Evolutionary conservation across 2,888 invertebrate genomes (phyloP), one percentile per base, ranked within the genome.

Genomic region (Erebia aethiops): DNA sequence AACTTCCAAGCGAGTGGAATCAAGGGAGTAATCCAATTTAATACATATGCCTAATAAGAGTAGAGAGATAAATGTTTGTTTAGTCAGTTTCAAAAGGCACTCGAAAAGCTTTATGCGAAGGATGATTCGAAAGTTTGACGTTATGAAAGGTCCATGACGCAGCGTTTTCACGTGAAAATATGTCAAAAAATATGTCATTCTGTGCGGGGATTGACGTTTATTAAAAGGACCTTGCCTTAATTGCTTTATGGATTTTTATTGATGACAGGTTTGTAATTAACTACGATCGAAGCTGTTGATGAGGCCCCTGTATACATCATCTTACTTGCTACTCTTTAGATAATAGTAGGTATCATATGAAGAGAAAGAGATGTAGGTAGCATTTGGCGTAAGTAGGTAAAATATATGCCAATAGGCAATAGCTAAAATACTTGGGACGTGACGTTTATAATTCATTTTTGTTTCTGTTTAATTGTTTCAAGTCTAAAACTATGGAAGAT

Each of bases 91-190:
- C 64, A 35, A 54, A 64, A 54, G 52, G 64, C 54, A 54, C 52
- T 64, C 52, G 35, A 64, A 63, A 54, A 64, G 64, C 64, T 52
- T 35, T n/a, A 52, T 52, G 26, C 16, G 5, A 14, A 14, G 51
- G 51, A 63, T 63, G 63, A 63, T 49, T 51, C 35, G 10, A 63
- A 63, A 63, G 63, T 43, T 61, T 61, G 43, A 61, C 43, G 61
- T 64, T 54, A 64, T 64, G 54, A 64, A 64, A 64, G 54, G 64
- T 64, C 52, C 11, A 18, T 64, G 64, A 64, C 64, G 54, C 35
- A 64, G 64, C 64, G 13, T 64, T 54, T 64, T 64, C 51, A 13
- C 49, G 54, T 64, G 54, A 41, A 64, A 63, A 54, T 41, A 13
- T 64, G 64, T 54, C 52, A 54, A 64, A 64, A 41, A 41, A 13